Conservation (phyloP, 2,888 invertebrate genomes). For the Xanthorhoe spadicearia region DNA sequence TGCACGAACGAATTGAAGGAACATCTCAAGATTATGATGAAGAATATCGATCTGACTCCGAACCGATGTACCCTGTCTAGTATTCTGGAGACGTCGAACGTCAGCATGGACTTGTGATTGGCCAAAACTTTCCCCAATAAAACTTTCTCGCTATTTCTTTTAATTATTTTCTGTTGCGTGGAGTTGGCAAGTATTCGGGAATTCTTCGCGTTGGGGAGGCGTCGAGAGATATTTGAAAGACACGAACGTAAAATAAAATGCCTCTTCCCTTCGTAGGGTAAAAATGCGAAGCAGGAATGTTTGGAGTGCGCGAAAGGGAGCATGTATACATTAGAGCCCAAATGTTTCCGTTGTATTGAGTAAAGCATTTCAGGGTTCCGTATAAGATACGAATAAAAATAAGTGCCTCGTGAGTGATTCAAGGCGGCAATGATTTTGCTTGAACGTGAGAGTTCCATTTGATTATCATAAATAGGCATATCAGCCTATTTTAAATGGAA, state of each 20-base stretch:
- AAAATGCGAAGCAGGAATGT: conserved; percentile 66
- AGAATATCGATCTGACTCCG: conserved; percentile 51
- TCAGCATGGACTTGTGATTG: conserved; percentile 33
- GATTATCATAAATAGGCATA: conserved; percentile 12
- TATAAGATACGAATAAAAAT: conserved; percentile 17
- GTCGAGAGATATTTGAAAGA: conserved; percentile 68
- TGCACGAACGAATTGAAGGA: conserved; percentile 67
- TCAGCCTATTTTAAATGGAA: neutral
- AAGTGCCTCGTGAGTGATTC: conserved; percentile 14
- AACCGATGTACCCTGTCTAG: conserved; percentile 51
- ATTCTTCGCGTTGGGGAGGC: conserved; percentile 59
- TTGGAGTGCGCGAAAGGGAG: conserved; percentile 56
- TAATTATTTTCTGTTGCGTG: conserved; percentile 46
- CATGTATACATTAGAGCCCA: conserved; percentile 51
- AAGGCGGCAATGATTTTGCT: conserved; percentile 23
- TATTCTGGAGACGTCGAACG: conserved; percentile 50
- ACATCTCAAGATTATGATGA: conserved; percentile 60
- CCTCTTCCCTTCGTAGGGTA: conserved; percentile 56
- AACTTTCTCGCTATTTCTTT: conserved; percentile 50
- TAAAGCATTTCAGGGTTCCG: conserved; percentile 23
- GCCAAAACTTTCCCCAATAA: conserved; percentile 44
- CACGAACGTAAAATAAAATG: conserved; percentile 71
- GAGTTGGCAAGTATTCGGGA: conserved; percentile 61
- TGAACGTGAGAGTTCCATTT: conserved; percentile 12
- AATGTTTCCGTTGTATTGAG: conserved; percentile 55